These are phyloP conservation scores for Amblyopsis rosae DNA, from an alignment of 2,113 vertebrate species.

Conservation along the genomic window DNA sequence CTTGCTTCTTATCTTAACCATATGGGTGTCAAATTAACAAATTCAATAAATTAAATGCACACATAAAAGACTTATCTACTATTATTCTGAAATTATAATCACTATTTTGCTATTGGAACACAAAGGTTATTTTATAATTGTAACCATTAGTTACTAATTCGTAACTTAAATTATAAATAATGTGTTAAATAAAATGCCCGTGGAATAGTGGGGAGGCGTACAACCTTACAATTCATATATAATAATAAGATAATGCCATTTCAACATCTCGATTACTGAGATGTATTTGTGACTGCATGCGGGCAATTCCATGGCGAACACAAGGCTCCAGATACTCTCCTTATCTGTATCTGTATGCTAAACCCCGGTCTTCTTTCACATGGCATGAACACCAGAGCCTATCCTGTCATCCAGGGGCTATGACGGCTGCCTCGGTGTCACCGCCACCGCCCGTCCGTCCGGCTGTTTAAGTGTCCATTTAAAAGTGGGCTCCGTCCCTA, in stretches of 20 bases:
- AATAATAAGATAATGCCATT: background rate
- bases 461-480: slow-evolving; percentile 72
- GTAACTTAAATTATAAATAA: too few species aligned
- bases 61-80: background rate
- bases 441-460: slow-evolving; percentile 44
- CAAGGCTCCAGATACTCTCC: slow-evolving; percentile 15
- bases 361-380: slow-evolving; percentile 27
- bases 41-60: too few species aligned
- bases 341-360: slow-evolving; percentile 34
- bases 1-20: slow-evolving; percentile 2
- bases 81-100: too few species aligned
- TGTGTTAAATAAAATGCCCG: background rate
- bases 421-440: slow-evolving; percentile 15
- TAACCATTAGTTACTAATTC: background rate
- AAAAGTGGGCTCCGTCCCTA: slow-evolving; percentile 59
- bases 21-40: background rate
- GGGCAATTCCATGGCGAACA: background rate
- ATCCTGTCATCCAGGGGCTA: slow-evolving; percentile 15
- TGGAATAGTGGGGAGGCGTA: too few species aligned
- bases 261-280: background rate
- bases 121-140: too few species aligned
- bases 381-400: slow-evolving; percentile 22
- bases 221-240: too few species aligned
- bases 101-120: too few species aligned
- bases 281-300: background rate